Evolutionary conservation across 2,888 invertebrate genomes (phyloP), one percentile per base, ranked within the genome.

Genomic region (Metacarcinus magister): DNA sequence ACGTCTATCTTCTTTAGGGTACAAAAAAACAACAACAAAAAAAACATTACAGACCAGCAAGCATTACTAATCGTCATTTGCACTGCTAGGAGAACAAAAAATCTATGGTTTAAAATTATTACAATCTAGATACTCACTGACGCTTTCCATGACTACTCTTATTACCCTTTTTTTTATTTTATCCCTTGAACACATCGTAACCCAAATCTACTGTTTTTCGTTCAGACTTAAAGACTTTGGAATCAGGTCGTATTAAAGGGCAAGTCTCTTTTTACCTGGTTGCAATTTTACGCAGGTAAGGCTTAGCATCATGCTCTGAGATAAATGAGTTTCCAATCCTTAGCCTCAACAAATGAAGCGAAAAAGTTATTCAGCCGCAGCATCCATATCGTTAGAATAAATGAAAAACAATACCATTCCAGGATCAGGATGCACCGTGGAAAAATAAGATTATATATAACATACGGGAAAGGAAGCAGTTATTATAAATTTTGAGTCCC

Each of bases 271-370:
- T 67, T 23, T 23, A 67, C 23, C 54, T 54, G 5, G 10, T n/a
- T 4, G n/a, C 5, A 67, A 67, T 23, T 67, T 67, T 67, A 67
- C 16, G n/a, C n/a, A 67, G 23, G 23, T 3, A 16, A 2, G 67
- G 16, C 67, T 67, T 5, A 23, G 4, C 23, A 23, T 67, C 67
- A 48, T 48, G 48, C 13, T 5, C 7, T 48, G 67, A 67, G 67
- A 67, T 67, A 67, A 67, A 67, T 67, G 19, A n/a, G 67, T 67
- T 67, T 67, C 67, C 67, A 67, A 67, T 67, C 67, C 67, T 67
- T 67, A 67, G 67, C 67, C n/a, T 67, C 23, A 16, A 23, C n/a
- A 67, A 67, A 67, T 16, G 67, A 67, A 23, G 67, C 67, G 67
- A n/a, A 23, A 67, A 67, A 67, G 67, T 67, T 67, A 67, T 67